Base-by-base conservation (phyloP, 2,797 vertebrate genomes). In the Sebastes kiyomatsui region DNA sequence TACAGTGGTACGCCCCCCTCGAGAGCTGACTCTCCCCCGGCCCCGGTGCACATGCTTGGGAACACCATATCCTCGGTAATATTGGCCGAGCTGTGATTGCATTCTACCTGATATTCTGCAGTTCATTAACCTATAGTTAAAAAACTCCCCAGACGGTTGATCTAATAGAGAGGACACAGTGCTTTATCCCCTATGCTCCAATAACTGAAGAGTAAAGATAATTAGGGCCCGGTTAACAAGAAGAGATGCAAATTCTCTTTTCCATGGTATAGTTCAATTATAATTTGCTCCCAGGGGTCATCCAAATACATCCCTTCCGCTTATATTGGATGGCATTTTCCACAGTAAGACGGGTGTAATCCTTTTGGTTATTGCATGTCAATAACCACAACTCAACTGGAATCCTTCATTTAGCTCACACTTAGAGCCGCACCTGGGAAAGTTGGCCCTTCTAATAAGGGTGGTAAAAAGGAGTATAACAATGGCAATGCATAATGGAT, bases 121-220 rank as follows among this genome's bases (percentile, higher is more conserved):
- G 92, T 95, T 96, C 93, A 96, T 96, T 96, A 96, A 95, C 94
- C 94, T 95, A 94, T 94, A 93, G 92, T 90, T 90, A 92, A 92
- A 94, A 90, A 94, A 86, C 87, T 95, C 95, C 92, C 90, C 81
- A 93, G 95, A 95, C 92, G 86, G 84, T 92, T 90, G 84, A 90
- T 90, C 89, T 94, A 95, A 94, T 94, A 90, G 92, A 91, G 87
- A 92, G 93, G 92, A 95, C 93, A 88, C 77, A 61, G 83, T 52
- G 82, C 88, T 90, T 67, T 90, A 86, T 92, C 91, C 90, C 90
- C 86, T 88, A 84, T 86, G 87, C 89, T 92, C 87, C 89, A 90
- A 90, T 92, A 95, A 92, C 88, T 93, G 92, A 95, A 94, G 90
- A 93, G 87, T 93, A 93, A 94, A 93, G 93, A 95, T 96, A 96